Percentiles rank a stretch among this genome's conserved stretches.
Conservation (phyloP, 2,888 invertebrate species). For the Drosophila buzzatii region DNA sequence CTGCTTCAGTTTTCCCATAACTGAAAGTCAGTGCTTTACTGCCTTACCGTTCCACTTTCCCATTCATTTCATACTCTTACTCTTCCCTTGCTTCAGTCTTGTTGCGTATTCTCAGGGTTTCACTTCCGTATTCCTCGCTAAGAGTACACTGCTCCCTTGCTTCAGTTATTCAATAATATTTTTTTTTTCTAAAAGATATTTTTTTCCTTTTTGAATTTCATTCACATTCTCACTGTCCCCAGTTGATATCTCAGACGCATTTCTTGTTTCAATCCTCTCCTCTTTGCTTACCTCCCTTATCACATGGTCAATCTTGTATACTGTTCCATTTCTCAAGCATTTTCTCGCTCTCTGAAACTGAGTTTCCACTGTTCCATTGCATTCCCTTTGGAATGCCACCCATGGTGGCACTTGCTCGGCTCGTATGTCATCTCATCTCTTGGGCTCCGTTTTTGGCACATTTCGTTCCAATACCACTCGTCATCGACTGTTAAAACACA, state of each 20-base stretch:
- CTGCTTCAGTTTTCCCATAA: neutral
- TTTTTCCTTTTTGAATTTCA: neutral
- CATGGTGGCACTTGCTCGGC: neutral
- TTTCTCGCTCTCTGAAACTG: neutral
- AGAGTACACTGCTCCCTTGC: neutral
- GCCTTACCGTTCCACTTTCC: neutral
- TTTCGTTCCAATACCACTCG: constrained; percentile 9
- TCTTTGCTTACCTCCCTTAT: neutral
- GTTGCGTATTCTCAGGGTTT: no score
- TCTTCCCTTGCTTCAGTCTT: neutral
- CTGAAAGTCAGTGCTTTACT: neutral
- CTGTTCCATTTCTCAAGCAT: neutral
- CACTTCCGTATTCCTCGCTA: no score
- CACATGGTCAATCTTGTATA: neutral
- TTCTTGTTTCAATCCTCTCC: neutral
- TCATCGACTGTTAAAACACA: constrained; percentile 42
- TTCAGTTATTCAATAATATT: neutral
- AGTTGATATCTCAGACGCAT: no score
- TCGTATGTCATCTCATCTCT: neutral
- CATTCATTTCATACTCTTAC: neutral
- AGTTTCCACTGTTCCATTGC: neutral
- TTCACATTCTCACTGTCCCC: no score
- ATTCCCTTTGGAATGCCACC: neutral
- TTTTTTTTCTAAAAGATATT: neutral
- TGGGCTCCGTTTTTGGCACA: neutral